Percentiles rank a stretch among this genome's conserved stretches.
These are phyloP conservation scores for Aplodontia rufa DNA, from an alignment of 2,113 vertebrate genomes.

Conservation along the genomic window DNA sequence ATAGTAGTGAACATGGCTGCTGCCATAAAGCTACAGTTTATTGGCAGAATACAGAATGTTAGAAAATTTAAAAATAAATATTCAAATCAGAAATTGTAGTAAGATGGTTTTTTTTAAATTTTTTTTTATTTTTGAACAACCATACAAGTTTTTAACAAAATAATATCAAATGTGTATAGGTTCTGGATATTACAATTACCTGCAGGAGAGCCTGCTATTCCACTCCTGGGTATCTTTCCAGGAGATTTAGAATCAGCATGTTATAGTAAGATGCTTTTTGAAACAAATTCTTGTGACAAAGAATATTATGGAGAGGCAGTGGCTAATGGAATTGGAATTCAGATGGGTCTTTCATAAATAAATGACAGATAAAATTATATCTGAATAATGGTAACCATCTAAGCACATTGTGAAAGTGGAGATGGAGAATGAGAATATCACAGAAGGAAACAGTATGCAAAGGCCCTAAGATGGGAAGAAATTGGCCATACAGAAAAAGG, in stretches of 20 bases:
- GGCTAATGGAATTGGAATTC: background rate
- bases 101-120: background rate
- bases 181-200: too few species aligned
- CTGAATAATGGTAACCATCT: background rate
- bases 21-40: background rate
- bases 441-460: background rate
- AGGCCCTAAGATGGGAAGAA: background rate
- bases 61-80: background rate
- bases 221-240: too few species aligned
- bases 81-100: background rate
- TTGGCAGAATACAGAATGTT: background rate
- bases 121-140: too few species aligned
- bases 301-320: background rate
- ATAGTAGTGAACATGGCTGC: background rate
- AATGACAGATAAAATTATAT: background rate
- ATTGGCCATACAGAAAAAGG: background rate
- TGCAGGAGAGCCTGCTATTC: too few species aligned
- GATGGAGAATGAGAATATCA: background rate
- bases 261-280: background rate
- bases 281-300: background rate
- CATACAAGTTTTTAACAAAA: too few species aligned
- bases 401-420: background rate
- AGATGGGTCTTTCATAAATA: background rate
- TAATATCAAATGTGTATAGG: too few species aligned
- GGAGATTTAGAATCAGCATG: too few species aligned